Percentiles rank a stretch among this genome's conserved stretches.
These are phyloP conservation scores for Dysdera silvatica DNA, from an alignment of 1,140 invertebrate species.

Conservation along the genomic window DNA sequence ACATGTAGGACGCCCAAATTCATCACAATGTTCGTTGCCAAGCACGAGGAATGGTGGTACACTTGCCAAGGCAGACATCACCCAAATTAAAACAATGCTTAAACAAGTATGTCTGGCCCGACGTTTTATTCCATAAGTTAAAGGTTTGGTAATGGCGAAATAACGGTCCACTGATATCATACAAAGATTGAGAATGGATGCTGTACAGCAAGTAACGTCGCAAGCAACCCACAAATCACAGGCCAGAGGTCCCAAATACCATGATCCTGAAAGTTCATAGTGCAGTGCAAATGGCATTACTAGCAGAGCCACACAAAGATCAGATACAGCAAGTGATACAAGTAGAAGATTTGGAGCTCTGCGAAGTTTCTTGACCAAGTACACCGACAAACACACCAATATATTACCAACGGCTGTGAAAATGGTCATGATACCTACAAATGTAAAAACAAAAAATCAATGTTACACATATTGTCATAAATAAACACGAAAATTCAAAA, in stretches of 20 bases:
- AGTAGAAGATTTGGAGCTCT: constrained; percentile 66
- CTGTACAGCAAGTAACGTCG: constrained; percentile 94
- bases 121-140: constrained; percentile 85
- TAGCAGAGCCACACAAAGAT: constrained; percentile 64
- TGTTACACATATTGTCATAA: no score
- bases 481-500: no score
- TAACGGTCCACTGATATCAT: constrained; percentile 79
- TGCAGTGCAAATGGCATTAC: constrained; percentile 67
- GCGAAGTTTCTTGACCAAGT: constrained; percentile 69
- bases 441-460: no score
- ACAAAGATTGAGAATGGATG: constrained; percentile 81
- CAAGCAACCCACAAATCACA: constrained; percentile 73
- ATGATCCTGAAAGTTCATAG: constrained; percentile 66
- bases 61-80: constrained; percentile 74
- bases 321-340: constrained; percentile 76
- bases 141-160: constrained; percentile 84
- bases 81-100: constrained; percentile 83
- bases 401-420: constrained; percentile 83
- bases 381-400: constrained; percentile 74
- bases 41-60: constrained; percentile 71
- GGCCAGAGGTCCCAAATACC: constrained; percentile 73
- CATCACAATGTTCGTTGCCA: constrained; percentile 60
- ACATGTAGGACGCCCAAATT: constrained; percentile 31
- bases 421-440: constrained; percentile 78
- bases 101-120: constrained; percentile 75